phyloP scores from a whole-genome alignment of 2,888 invertebrate genomes.

The Pemphredon lugubris region DNA sequence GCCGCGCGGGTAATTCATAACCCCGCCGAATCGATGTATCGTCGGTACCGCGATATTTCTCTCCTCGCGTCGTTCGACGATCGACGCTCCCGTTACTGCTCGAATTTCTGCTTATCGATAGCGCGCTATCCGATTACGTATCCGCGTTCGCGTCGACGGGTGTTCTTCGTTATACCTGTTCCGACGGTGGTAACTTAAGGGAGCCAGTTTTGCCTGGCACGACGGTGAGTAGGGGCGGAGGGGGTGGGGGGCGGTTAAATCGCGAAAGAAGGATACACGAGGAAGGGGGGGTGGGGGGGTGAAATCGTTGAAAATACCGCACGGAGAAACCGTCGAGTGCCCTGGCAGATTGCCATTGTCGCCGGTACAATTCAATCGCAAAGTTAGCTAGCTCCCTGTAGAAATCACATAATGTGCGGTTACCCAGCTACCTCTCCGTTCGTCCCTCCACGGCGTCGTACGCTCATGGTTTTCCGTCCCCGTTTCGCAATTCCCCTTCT shows the following conservation, averaged over 20 bases:
- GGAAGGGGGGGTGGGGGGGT: constrained; percentile 37
- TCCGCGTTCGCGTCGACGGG: background rate
- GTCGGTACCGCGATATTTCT: no score
- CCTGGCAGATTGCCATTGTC: constrained; percentile 80
- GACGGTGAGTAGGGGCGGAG: no score
- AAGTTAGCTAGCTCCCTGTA: constrained; percentile 80
- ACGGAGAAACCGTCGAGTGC: constrained; percentile 64
- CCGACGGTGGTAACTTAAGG: no score
- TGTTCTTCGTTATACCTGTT: no score
- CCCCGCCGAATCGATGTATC: constrained; percentile 8
- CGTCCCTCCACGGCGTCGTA: constrained; percentile 36
- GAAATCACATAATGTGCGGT: constrained; percentile 81
- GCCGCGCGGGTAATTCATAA: background rate
- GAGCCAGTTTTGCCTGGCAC: no score
- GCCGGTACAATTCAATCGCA: constrained; percentile 79
- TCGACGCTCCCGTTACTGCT: no score
- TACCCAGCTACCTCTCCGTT: constrained; percentile 67
- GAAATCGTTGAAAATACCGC: constrained; percentile 64
- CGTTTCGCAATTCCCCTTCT: constrained; percentile 19
- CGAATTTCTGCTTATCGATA: no score
- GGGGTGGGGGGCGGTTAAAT: constrained; percentile 24
- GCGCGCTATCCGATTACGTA: no score
- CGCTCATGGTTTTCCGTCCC: constrained; percentile 46
- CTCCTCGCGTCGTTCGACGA: no score
- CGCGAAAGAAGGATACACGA: constrained; percentile 26